phyloP scores from a whole-genome alignment of 2,888 invertebrate genomes.

The Ormyrus rosae region DNA sequence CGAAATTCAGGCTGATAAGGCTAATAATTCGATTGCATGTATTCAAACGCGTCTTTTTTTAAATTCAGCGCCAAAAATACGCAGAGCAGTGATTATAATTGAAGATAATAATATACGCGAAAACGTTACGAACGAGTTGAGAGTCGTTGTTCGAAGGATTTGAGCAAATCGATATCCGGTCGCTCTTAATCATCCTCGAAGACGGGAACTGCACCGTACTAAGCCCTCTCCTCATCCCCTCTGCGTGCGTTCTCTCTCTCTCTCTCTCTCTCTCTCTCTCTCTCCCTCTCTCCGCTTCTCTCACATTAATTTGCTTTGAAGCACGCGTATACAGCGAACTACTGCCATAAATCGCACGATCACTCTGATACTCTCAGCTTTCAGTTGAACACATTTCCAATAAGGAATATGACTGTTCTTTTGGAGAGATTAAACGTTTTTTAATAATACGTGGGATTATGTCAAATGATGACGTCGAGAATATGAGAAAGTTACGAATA shows the following conservation, averaged over 20 bases:
- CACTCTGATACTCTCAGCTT: constrained; percentile 11
- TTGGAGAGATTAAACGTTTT: not conserved
- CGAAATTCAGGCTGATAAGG: too few species aligned
- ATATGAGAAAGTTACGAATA: not conserved
- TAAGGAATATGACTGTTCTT: constrained; percentile 2
- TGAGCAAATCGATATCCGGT: constrained; percentile 59
- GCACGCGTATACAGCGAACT: constrained; percentile 37
- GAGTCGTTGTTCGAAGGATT: constrained; percentile 59
- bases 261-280: constrained; percentile 19
- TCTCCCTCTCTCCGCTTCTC: constrained; percentile 17
- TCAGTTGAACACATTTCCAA: constrained; percentile 14
- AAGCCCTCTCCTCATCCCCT: constrained; percentile 32
- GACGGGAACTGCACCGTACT: constrained; percentile 39
- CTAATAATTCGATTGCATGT: too few species aligned
- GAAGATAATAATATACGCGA: too few species aligned
- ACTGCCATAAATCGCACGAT: constrained; percentile 40
- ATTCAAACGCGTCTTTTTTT: too few species aligned
- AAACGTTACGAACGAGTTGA: constrained; percentile 10
- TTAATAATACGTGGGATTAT: too few species aligned
- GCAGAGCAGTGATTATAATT: too few species aligned
- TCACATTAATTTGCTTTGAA: constrained; percentile 55
- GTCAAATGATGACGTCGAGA: not conserved
- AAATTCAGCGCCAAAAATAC: too few species aligned
- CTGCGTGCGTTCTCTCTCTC: constrained; percentile 5
- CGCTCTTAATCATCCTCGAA: constrained; percentile 57